A percentile compares a stretch with the other conserved stretches of the same genome.
Conservation (phyloP, 2,113 vertebrate species). For the Pelecanus crispus region DNA sequence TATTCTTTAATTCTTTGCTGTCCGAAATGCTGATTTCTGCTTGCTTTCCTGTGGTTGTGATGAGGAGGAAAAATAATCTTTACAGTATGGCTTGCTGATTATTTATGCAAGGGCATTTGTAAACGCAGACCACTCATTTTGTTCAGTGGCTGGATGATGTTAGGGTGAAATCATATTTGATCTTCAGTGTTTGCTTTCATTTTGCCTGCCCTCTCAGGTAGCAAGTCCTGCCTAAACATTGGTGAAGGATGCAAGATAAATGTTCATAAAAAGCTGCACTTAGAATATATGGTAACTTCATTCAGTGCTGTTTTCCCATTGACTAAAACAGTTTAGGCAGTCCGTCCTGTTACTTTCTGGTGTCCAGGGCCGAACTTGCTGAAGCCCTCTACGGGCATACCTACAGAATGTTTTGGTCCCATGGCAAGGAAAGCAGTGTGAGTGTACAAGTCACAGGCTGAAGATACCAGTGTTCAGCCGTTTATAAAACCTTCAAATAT, state of each 20-base stretch:
- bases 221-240: not conserved
- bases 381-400: not conserved
- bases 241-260: not conserved
- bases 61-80: not conserved
- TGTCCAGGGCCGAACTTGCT: not conserved
- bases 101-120: not conserved
- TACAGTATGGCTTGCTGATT: not conserved
- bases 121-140: not conserved
- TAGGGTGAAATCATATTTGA: not conserved
- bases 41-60: not conserved
- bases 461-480: not conserved
- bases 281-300: accelerated
- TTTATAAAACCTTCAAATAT: not conserved
- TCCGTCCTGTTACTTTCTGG: not conserved
- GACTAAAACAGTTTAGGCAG: not conserved
- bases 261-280: not conserved
- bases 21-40: not conserved
- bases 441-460: not conserved
- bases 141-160: not conserved
- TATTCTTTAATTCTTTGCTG: not conserved
- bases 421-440: not conserved
- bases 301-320: not conserved
- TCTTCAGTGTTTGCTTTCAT: not conserved
- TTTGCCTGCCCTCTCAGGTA: not conserved
- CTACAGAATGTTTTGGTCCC: not conserved